These are phyloP conservation scores for Idaea biselata DNA, from an alignment of 2,888 invertebrate genomes.

Conservation along the genomic window DNA sequence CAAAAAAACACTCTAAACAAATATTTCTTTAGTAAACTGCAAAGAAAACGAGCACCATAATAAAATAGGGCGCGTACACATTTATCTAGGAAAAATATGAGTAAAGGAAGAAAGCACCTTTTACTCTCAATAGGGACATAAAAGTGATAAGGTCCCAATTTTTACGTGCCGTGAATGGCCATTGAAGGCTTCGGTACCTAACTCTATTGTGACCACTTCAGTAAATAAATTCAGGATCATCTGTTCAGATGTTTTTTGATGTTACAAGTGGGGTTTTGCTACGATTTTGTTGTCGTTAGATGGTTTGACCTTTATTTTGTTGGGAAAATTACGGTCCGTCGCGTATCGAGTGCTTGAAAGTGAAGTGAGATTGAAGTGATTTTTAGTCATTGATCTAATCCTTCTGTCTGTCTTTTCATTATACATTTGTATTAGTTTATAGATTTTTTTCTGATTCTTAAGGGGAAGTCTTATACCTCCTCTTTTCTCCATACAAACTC, in stretches of 20 bases:
- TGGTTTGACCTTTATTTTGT: neutral
- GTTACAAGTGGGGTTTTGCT: neutral
- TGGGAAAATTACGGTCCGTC: neutral
- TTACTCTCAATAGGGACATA: constrained; percentile 13
- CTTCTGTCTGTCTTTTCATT: too few species aligned
- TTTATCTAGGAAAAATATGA: neutral
- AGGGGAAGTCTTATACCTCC: too few species aligned
- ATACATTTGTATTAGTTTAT: too few species aligned
- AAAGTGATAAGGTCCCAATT: constrained; percentile 28
- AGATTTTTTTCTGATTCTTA: too few species aligned
- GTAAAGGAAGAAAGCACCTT: neutral
- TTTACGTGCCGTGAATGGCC: constrained; percentile 15
- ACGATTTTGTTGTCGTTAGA: neutral
- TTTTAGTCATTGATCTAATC: too few species aligned
- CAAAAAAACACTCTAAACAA: neutral
- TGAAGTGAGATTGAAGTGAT: too few species aligned
- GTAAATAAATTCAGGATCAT: neutral
- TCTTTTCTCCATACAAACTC: too few species aligned
- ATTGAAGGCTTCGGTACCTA: neutral
- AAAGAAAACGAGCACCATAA: constrained; percentile 1
- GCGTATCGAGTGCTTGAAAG: neutral
- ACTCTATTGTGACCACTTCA: neutral
- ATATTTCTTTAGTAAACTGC: neutral
- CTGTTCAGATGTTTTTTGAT: neutral
- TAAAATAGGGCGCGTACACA: neutral